Evolutionary conservation across 2,113 vertebrate genomes (phyloP), one percentile per base, ranked within the genome.

Genomic region (Lucifuga dentata): DNA sequence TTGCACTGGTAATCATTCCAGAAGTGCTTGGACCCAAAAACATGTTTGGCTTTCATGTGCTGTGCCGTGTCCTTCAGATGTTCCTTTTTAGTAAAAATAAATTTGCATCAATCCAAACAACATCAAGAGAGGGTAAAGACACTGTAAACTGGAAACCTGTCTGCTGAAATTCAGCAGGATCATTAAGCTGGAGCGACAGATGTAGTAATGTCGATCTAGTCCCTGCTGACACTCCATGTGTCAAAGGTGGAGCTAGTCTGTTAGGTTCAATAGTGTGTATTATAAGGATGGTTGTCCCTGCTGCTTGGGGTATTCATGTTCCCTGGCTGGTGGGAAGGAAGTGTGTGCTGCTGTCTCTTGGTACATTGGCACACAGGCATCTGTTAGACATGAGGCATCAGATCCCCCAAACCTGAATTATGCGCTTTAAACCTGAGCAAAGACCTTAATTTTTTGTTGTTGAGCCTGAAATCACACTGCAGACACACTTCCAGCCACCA

Each of bases 181-280:
- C 23, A 33, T 20, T 15, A 15, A 0, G 32, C 36, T 39, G 23
- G 17, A 48, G 40, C 60, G 52, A 58, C 84, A 86, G 80, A 83
- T 86, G 78, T 78, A 19, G 32, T 16, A 5, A 36, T 26, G 73
- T 9, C 49, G n/a, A n/a, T 32, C 11, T 16, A 0, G 56, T 43
- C 44, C 40, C 26, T 59, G 53, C 55, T 67, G 71, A 45, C n/a
- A 12, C 21, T 40, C 63, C 26, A 50, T 58, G 72, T 76, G 67
- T 67, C 71, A 62, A 48, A 86, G 72, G 53, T 49, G 61, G 74
- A 76, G 62, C 51, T 23, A 32, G 12, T 63, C 62, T 43, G 67
- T 66, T 55, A 0, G 40, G 73, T 84, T 88, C 81, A 84, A 86
- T 81, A 76, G 11, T 7, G 13, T 43, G 32, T n/a, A 59, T 60